Evolutionary conservation across 2,888 invertebrate genomes (phyloP).

Genomic region (Amiota mariae): DNA sequence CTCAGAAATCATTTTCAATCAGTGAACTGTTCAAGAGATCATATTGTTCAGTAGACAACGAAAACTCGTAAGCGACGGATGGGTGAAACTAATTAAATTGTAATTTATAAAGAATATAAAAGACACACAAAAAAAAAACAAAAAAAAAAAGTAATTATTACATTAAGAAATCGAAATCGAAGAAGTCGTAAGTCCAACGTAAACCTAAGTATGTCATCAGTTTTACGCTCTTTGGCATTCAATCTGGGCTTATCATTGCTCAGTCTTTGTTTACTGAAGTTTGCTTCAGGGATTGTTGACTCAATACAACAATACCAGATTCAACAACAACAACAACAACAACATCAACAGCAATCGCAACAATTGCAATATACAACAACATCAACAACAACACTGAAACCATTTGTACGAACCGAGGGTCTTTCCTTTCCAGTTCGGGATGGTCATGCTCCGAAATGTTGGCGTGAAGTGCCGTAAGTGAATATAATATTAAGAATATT

Average conservation of each 20-base stretch:
- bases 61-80: conserved; percentile 38
- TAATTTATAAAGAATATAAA: neutral
- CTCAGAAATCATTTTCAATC: too few species aligned
- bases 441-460: conserved; percentile 62
- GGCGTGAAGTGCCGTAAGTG: conserved; percentile 69
- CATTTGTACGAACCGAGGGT: conserved; percentile 59
- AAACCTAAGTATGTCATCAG: conserved; percentile 53
- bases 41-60: conserved; percentile 30
- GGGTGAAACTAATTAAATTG: neutral
- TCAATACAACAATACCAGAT: conserved; percentile 51
- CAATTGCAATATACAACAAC: conserved; percentile 60
- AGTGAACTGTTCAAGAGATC: too few species aligned
- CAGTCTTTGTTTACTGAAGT: conserved; percentile 50
- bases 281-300: conserved; percentile 39
- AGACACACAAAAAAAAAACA: neutral
- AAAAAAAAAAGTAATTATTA: neutral
- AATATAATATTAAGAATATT: neutral
- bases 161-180: conserved; percentile 11
- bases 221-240: conserved; percentile 51
- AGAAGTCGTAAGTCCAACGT: neutral
- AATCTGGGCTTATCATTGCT: conserved; percentile 56
- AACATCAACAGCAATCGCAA: conserved; percentile 48
- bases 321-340: conserved; percentile 54
- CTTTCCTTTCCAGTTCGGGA: conserved; percentile 62
- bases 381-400: conserved; percentile 63